Evolutionary conservation across 2,797 vertebrate species (phyloP), one percentile per base, ranked within the genome.

Genomic region (Phoebastria nigripes): DNA sequence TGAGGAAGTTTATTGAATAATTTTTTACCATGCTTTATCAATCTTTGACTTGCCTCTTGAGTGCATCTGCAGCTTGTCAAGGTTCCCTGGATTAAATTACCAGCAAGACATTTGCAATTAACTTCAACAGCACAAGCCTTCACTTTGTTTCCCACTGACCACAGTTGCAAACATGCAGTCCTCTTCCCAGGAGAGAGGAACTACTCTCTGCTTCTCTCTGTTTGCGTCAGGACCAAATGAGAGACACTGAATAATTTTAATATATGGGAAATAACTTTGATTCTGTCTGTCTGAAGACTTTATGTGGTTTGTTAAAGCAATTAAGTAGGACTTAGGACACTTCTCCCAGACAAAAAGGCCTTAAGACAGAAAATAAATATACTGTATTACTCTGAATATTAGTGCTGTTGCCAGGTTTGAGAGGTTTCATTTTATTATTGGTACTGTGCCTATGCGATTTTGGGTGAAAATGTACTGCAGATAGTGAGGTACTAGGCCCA

Each of bases 271-370:
- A 28, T 70, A 54, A 46, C 72, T 74, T 91, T 39, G 66, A 2
- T 80, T 82, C 44, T 69, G 51, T 59, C 46, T 70, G 28, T 71
- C 44, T 72, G 3, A 65, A 87, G 73, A 67, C n/a, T 74, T 88
- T 28, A 37, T 51, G 31, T 82, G 39, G 29, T 83, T 95, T 93
- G 26, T 70, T 35, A 79, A 93, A 90, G 72, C 71, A 90, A 86
- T 96, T 80, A 90, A 90, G 19, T 86, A 33, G 82, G 92, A 72
- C 76, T 95, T 91, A 87, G 42, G 63, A 93, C 35, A 28, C 52
- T 76, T 85, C 74, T 88, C 82, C 74, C 84, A 82, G 71, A 69
- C 37, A 69, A 72, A 82, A 79, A 76, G 54, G 46, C 87, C 92
- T 76, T 69, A 82, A 82, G 84, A 87, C 74, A 87, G 71, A 87